These are phyloP conservation scores for Reinhardtius hippoglossoides DNA, from an alignment of 2,113 vertebrate genomes.

Conservation along the genomic window DNA sequence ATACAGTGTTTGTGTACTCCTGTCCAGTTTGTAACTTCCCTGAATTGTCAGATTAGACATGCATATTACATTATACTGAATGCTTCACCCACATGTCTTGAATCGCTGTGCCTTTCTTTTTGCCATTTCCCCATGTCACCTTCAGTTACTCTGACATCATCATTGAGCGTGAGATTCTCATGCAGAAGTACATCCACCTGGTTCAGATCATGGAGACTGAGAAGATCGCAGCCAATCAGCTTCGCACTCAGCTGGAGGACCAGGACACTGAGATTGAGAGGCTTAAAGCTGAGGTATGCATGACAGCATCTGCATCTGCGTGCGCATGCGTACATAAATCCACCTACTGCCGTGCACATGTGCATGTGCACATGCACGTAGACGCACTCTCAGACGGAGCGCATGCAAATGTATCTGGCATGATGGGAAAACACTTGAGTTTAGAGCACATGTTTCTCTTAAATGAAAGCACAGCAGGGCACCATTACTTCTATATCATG, in stretches of 20 bases:
- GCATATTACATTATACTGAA: background rate
- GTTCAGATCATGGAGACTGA: slow-evolving; percentile 97
- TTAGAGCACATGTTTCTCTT: background rate
- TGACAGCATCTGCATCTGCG: slow-evolving; percentile 35
- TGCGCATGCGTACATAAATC: slow-evolving; percentile 34
- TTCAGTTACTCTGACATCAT: slow-evolving; percentile 93
- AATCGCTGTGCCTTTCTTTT: background rate
- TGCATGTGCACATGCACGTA: background rate
- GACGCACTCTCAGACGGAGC: slow-evolving; percentile 1
- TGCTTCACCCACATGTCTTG: background rate
- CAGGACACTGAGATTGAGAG: slow-evolving; percentile 97
- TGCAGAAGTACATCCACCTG: slow-evolving; percentile 98
- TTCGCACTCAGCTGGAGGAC: slow-evolving; percentile 96
- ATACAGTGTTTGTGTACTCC: background rate
- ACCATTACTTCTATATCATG: slow-evolving; percentile 18
- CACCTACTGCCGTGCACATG: background rate
- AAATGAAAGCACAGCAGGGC: slow-evolving; percentile 26
- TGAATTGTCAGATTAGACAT: background rate
- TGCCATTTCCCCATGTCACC: background rate
- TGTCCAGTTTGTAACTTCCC: background rate
- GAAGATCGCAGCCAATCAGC: slow-evolving; percentile 95
- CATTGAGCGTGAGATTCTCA: slow-evolving; percentile 94
- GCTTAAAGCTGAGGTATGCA: slow-evolving; percentile 92
- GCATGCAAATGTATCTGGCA: slow-evolving; percentile 10
- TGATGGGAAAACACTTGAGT: slow-evolving; percentile 30